Conservation (phyloP, 2,113 vertebrate genomes). For the Probosciger aterrimus region DNA sequence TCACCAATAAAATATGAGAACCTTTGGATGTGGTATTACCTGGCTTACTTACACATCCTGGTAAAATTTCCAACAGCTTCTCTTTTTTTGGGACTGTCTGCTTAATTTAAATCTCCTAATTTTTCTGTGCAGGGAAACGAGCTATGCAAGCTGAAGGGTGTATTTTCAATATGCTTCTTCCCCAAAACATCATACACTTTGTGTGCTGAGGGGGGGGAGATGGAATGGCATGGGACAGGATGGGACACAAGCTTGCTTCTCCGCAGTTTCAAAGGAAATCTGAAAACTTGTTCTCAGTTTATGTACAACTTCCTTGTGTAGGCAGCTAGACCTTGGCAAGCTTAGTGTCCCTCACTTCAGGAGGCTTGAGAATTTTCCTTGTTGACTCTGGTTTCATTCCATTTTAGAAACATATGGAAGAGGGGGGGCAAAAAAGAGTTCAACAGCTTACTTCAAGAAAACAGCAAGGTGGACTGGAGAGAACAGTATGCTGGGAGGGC, state of each 20-base stretch:
- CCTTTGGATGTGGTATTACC: conserved; percentile 32
- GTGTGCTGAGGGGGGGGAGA: neutral
- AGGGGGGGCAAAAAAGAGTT: neutral
- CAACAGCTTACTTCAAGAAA: neutral
- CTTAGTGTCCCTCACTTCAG: neutral
- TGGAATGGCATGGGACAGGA: neutral
- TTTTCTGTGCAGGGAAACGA: neutral
- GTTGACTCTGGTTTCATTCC: conserved; percentile 17
- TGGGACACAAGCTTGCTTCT: neutral
- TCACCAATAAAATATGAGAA: conserved; percentile 25
- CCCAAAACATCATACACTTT: neutral
- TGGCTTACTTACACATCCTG: neutral
- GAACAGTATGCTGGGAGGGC: neutral
- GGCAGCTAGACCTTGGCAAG: neutral
- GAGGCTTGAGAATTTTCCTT: neutral
- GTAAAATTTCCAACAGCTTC: neutral
- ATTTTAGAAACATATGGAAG: conserved; percentile 34
- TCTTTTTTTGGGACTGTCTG: neutral
- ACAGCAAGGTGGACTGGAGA: neutral
- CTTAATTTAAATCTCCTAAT: neutral
- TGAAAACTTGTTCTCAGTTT: neutral
- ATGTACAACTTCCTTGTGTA: neutral
- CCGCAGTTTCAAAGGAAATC: neutral
- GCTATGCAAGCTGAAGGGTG: neutral
- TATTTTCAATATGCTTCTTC: neutral